phyloP scores from a whole-genome alignment of 2,797 vertebrate genomes.

The Lagorchestes hirsutus region DNA sequence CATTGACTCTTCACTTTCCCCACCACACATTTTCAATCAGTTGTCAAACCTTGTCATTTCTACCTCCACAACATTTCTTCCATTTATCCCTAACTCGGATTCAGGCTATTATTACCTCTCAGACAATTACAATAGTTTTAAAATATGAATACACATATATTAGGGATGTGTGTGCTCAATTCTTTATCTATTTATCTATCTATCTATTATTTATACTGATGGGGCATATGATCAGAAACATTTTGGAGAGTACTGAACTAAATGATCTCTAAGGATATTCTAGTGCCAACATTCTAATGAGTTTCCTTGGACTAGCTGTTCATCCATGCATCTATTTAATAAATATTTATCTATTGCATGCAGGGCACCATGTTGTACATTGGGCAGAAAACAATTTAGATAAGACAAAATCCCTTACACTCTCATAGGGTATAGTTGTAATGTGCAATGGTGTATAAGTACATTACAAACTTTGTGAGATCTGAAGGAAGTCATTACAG shows the following conservation, averaged over 20 bases:
- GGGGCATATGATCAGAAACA: background rate
- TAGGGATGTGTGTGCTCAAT: background rate
- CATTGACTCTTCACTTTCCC: no score
- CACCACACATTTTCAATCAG: background rate
- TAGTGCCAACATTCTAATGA: background rate
- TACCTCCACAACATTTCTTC: background rate
- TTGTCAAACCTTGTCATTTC: background rate
- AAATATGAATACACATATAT: background rate
- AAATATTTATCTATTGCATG: background rate
- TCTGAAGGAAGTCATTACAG: background rate
- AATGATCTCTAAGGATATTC: background rate
- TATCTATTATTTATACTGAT: background rate
- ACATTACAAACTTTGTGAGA: background rate
- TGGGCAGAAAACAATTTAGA: background rate
- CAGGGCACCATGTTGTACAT: background rate
- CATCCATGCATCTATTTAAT: conserved; percentile 3
- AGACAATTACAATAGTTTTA: background rate
- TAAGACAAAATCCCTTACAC: background rate
- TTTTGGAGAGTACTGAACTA: background rate
- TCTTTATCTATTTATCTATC: background rate
- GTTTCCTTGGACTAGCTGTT: background rate
- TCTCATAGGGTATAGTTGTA: background rate
- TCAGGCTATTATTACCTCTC: background rate
- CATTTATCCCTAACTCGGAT: background rate
- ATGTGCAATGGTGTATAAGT: background rate